Conservation (phyloP, 30 jellyfish, hydroid and myxozoan species). For the Pelagia noctiluca region DNA sequence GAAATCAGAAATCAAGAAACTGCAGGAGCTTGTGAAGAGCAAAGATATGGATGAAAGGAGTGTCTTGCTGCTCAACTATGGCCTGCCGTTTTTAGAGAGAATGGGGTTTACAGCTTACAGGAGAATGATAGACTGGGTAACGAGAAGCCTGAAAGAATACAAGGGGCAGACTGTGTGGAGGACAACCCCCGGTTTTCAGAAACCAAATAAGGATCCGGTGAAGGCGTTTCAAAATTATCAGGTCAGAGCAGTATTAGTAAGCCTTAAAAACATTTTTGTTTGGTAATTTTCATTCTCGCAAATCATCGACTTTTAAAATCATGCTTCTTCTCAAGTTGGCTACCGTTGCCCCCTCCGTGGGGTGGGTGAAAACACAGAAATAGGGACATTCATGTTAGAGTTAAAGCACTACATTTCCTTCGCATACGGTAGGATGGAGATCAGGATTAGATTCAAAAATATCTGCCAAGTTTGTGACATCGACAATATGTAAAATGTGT, state of each 20-base stretch:
- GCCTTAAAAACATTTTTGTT: not conserved
- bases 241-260: conserved; percentile 52
- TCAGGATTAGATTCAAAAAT: no score
- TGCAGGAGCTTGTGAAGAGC: conserved; percentile 60
- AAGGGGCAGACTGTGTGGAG: conserved; percentile 92
- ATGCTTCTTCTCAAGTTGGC: no score
- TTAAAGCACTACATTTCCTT: no score
- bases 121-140: conserved; percentile 85
- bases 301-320: no score
- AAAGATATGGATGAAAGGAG: conserved; percentile 87
- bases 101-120: conserved; percentile 78
- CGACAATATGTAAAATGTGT: no score
- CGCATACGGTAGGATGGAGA: no score
- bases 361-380: no score
- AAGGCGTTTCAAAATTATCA: conserved; percentile 81
- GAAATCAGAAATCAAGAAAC: conserved; percentile 64
- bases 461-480: no score
- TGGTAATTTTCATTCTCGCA: no score
- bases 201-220: conserved; percentile 59
- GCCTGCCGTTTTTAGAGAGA: conserved; percentile 73
- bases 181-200: conserved; percentile 88
- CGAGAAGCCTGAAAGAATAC: conserved; percentile 66
- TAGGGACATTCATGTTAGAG: no score
- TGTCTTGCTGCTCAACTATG: conserved; percentile 88
- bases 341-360: no score